A percentile compares a stretch with the other conserved stretches of the same genome.
Evolutionary conservation across 2,888 invertebrate genomes (phyloP).

Genomic region (Dinocampus coccinellae): DNA sequence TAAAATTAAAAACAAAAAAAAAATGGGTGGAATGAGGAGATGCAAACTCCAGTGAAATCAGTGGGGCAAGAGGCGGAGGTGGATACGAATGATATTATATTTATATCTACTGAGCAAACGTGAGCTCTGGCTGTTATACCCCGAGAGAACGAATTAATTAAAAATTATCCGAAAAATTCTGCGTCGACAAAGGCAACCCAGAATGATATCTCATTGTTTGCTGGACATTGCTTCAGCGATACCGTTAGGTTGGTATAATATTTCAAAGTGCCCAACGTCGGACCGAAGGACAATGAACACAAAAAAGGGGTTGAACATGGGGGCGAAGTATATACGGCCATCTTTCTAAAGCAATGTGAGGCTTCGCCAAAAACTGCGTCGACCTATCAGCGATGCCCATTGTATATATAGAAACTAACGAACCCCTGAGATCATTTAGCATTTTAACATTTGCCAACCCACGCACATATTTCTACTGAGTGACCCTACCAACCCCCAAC

Average conservation of each 20-base stretch:
- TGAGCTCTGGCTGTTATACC: slow-evolving; percentile 6
- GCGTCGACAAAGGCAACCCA: slow-evolving; percentile 50
- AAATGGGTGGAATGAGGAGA: slow-evolving; percentile 5
- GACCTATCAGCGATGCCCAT: slow-evolving; percentile 46
- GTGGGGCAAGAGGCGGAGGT: background rate
- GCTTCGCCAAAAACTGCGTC: slow-evolving; percentile 42
- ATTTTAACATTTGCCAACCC: slow-evolving; percentile 51
- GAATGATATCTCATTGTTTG: slow-evolving; percentile 54
- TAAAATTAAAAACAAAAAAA: background rate
- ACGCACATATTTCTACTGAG: slow-evolving; percentile 32
- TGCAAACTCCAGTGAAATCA: slow-evolving; percentile 12
- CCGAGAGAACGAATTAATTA: slow-evolving; percentile 52
- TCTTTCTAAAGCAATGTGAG: slow-evolving; percentile 39
- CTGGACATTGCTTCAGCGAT: slow-evolving; percentile 53
- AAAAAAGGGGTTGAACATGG: slow-evolving; percentile 39
- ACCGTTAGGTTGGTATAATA: slow-evolving; percentile 58
- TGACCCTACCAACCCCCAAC: background rate
- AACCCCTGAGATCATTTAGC: slow-evolving; percentile 60
- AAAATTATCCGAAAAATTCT: slow-evolving; percentile 59
- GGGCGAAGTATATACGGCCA: slow-evolving; percentile 44
- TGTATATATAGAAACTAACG: slow-evolving; percentile 34
- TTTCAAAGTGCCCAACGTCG: slow-evolving; percentile 61
- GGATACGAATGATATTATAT: background rate
- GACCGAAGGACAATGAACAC: slow-evolving; percentile 39
- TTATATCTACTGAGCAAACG: background rate